Percentiles rank a stretch among this genome's conserved stretches.
These are phyloP conservation scores for Cryptocheilus praepositus DNA, from an alignment of 2,888 invertebrate genomes.

Conservation along the genomic window DNA sequence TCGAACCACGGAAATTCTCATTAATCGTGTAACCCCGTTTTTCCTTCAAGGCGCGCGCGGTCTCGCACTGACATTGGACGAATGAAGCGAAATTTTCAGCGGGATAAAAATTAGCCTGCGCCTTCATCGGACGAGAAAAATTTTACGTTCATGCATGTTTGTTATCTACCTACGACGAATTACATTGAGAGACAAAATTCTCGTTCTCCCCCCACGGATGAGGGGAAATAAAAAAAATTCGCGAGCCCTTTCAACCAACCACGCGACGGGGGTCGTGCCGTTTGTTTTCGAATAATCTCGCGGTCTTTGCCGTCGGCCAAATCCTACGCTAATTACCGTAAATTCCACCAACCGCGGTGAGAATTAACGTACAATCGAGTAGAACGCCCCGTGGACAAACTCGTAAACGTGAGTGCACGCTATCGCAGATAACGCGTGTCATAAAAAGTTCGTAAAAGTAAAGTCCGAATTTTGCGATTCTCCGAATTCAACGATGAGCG, in stretches of 20 bases:
- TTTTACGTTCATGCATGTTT: not conserved
- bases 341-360: no score
- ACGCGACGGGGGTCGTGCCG: not conserved
- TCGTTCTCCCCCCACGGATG: not conserved
- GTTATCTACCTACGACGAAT: not conserved
- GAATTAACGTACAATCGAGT: not conserved
- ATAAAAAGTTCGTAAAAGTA: no score
- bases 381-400: not conserved
- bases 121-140: no score
- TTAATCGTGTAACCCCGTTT: slow-evolving; percentile 58
- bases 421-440: no score
- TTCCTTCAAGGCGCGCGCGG: slow-evolving; percentile 24
- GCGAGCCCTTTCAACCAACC: not conserved
- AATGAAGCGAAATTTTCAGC: slow-evolving; percentile 25
- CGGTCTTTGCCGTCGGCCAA: not conserved
- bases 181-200: not conserved
- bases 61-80: slow-evolving; percentile 6
- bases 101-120: slow-evolving; percentile 23
- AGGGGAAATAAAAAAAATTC: not conserved
- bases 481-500: not conserved
- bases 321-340: no score
- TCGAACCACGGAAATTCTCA: slow-evolving; percentile 61
- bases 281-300: not conserved
- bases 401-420: not conserved
- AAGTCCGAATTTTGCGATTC: no score